Evolutionary conservation across 37 sponge, comb jelly and placozoan genomes (phyloP), one percentile per base, ranked within the genome.

Genomic region (Eunapius fragilis): DNA sequence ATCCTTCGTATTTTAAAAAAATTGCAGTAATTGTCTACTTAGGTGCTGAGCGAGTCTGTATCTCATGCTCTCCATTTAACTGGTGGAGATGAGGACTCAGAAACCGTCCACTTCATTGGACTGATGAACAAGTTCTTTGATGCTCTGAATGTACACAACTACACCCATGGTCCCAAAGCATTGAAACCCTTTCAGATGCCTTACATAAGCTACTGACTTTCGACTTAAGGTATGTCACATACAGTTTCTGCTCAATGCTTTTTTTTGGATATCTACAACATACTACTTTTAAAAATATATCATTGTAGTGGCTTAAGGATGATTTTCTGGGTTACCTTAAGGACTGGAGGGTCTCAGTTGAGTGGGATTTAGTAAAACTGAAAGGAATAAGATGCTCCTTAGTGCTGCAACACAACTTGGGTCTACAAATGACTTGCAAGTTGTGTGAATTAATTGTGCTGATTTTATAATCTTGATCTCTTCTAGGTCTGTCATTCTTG

Each of bases 291-390:
- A 19, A 58, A n/a, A n/a, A n/a, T n/a, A n/a, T n/a, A n/a, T n/a
- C 14, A 17, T 58, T 58, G 58, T 17, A 48, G 49, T 80, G 67
- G 80, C 48, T 38, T 7, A 26, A 24, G 30, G 27, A 80, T 22
- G 31, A 24, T n/a, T 80, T 80, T 17, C 38, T 80, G 49, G 11
- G 47, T n/a, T 80, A 80, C 13, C 67, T 80, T 31, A 50, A n/a
- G n/a, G 67, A 47, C 49, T 80, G 80, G 80, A 58, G 58, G 27
- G 67, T 49, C 24, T 31, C 25, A 3, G n/a, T 26, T 69, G 68
- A 11, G 67, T 32, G 67, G 80, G 80, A 26, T 28, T 48, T 80
- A 48, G 27, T 58, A 47, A 47, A 7, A 50, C 31, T 48, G 80
- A 80, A 30, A 80, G 47, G 30, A 32, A 32, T 9, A 47, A 9